These are phyloP conservation scores for Drosophila ogumai DNA, from an alignment of 1,140 invertebrate genomes.

Conservation along the genomic window DNA sequence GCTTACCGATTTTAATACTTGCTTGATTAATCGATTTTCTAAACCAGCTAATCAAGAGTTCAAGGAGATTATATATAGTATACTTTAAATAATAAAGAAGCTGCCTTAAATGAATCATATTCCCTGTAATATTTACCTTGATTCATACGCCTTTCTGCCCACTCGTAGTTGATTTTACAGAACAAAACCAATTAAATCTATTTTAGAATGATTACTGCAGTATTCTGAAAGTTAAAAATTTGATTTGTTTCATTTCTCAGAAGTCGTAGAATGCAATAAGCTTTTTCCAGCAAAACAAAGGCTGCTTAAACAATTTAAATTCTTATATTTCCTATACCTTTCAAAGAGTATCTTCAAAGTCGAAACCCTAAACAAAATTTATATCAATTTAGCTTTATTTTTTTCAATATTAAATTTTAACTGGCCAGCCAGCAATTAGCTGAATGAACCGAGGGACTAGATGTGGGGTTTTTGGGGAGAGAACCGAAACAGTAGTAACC, in stretches of 20 bases:
- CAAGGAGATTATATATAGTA: not conserved
- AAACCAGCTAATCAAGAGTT: not conserved
- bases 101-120: not conserved
- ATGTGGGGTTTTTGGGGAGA: not conserved
- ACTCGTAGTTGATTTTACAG: constrained; percentile 1
- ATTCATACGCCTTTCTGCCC: not conserved
- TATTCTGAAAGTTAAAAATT: not conserved
- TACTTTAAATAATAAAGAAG: not conserved
- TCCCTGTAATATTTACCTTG: not conserved
- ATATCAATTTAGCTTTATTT: constrained; percentile 14
- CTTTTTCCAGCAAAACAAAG: not conserved
- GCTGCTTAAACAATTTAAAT: not conserved
- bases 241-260: not conserved
- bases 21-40: constrained; percentile 13
- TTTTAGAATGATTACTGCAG: constrained; percentile 4
- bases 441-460: constrained; percentile 19
- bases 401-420: constrained; percentile 51
- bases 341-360: constrained; percentile 9
- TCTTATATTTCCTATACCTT: not conserved
- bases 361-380: not conserved
- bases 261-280: no score
- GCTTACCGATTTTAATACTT: constrained; percentile 7
- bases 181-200: constrained; percentile 7
- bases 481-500: constrained; percentile 20
- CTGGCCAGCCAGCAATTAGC: constrained; percentile 50